A percentile compares a stretch with the other conserved stretches of the same genome.
Conservation (phyloP, 2,113 vertebrate genomes). For the Scopus umbretta region DNA sequence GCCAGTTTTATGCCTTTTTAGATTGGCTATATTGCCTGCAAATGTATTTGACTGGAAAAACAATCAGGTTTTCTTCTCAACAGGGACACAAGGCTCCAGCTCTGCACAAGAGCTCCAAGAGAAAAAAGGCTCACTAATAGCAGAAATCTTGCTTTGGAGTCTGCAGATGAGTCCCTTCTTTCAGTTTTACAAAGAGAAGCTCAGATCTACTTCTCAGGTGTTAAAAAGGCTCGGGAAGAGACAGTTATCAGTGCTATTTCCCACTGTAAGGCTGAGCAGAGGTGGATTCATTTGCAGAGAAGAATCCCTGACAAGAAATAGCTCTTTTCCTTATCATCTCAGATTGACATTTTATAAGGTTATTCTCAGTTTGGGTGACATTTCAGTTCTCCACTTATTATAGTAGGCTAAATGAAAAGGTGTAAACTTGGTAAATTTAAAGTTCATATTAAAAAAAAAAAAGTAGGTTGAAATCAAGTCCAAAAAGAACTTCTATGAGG, state of each 20-base stretch:
- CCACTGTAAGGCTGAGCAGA: background rate
- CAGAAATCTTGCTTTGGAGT: background rate
- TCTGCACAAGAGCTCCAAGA: background rate
- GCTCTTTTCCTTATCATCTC: background rate
- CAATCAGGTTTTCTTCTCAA: background rate
- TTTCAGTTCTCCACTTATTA: background rate
- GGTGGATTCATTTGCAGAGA: background rate
- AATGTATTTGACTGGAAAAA: background rate
- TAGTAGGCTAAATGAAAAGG: background rate
- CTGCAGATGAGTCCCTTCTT: background rate
- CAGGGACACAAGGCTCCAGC: background rate
- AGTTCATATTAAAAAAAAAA: background rate
- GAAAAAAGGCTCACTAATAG: background rate
- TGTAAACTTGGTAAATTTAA: background rate
- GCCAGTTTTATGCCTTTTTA: background rate
- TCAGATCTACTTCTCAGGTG: background rate
- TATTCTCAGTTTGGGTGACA: background rate
- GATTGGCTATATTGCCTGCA: background rate
- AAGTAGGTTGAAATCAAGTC: background rate
- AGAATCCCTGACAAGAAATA: background rate
- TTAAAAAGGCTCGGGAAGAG: background rate
- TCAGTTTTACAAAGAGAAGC: background rate
- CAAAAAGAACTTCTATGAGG: background rate
- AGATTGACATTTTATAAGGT: background rate
- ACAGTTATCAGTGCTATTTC: background rate